Base-by-base conservation (phyloP, 92 coral and sea anemone genomes). In the Paragorgia papillata region DNA sequence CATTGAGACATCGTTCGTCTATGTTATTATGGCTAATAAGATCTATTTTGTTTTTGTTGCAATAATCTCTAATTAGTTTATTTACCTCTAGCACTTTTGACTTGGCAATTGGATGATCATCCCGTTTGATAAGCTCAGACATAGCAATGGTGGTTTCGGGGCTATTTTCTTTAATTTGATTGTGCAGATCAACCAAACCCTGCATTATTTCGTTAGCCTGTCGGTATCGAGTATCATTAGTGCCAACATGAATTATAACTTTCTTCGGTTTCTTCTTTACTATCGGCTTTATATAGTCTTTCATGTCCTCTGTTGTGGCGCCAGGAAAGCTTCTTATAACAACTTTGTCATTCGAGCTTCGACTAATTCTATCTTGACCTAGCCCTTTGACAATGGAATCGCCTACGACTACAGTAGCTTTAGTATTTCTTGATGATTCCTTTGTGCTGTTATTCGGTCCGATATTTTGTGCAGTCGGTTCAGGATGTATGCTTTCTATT, bases 61-160 rank as follows among this genome's bases (percentile, higher is more conserved):
- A 51, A 51, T 51, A 51, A 17, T 22, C 26, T 51, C 26, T 51
- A 51, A 51, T 51, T 51, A 51, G 3, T 51, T 51, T 22, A 22
- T 51, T 51, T 22, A 51, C 58, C 26, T 51, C 4, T 17, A 17
- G 20, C 20, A 51, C 58, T 5, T 51, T 51, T 22, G 20, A 17
- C 26, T 51, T 51, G 6, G 58, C 58, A 17, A 17, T 51, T 51
- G 58, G 26, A 51, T 51, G 20, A 51, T 51, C 58, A 51, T 51
- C 58, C 26, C 58, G 20, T 51, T 17, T 51, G 20, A 51, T 51
- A 3, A 51, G 58, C 26, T 51, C 58, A 17, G 58, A 51, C 21
- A 51, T 51, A 17, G 19, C 26, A 22, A 51, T 22, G 17, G 20
- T 3, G 58, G 58, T 22, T 51, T 51, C 8, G 19, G 58, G 58